Base-by-base conservation (phyloP, 2,113 vertebrate genomes). In the Silurus meridionalis region DNA sequence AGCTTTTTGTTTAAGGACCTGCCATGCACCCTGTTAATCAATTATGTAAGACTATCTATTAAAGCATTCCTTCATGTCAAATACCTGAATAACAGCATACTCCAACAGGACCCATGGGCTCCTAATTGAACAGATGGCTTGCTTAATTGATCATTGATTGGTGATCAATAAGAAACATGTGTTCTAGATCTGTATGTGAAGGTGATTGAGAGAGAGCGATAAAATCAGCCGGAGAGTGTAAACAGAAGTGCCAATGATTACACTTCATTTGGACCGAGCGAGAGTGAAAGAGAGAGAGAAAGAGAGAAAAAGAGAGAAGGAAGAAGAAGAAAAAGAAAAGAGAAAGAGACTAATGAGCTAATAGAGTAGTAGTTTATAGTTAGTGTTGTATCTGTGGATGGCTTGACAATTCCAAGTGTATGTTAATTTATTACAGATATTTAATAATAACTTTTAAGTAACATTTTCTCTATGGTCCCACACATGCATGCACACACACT, bases 71-170 rank as follows among this genome's bases (percentile, higher is more conserved):
- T 90, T 89, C 90, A 90, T 84, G 92, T 94, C 94, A 93, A 94
- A 95, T 90, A 91, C 86, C 92, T 90, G 90, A 93, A 93, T 92
- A 93, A 92, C 90, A 80, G 90, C 88, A 21, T 55, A 81, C 90
- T 92, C 91, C 83, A 61, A 88, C 90, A 84, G 86, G 93, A 87
- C 89, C 90, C 81, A 86, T 86, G 88, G 89, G 92, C 92, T 93
- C 91, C 72, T 95, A 95, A 94, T 94, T 93, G 93, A 93, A 92
- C 93, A 94, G 94, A 95, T 94, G 94, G 94, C 92, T 94, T 90
- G 92, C 91, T 94, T 95, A 95, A 95, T 95, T 95, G 95, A 95
- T 94, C 95, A 95, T 95, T 94, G 95, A 95, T 94, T 93, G 89
- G 90, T 88, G 92, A 94, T 95, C 95, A 92, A 95, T 95, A 90